A percentile compares a stretch with the other conserved stretches of the same genome.
Conservation (phyloP, 1,140 invertebrate species). For the Drosophila melanogaster region Release_6_plus_ISO1_MT NT_033777.3:16949001-16949500, state of each 20-base stretch:
- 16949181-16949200: constrained; percentile 34
- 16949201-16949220: constrained; percentile 65
- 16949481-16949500: constrained; percentile 19
- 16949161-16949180: constrained; percentile 81
- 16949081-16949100: constrained; percentile 35
- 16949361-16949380: constrained; percentile 77
- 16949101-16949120: constrained; percentile 64
- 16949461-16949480: constrained; percentile 68
- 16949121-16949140: constrained; percentile 83
- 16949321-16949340: constrained; percentile 56
- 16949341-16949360: constrained; percentile 57
- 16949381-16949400: constrained; percentile 50
- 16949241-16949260: constrained; percentile 74
- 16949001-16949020: constrained; percentile 79
- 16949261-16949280: constrained; percentile 57
- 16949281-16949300: constrained; percentile 18
- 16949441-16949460: constrained; percentile 67
- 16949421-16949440: constrained; percentile 74
- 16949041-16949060: constrained; percentile 70
- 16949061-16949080: not conserved
- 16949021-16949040: constrained; percentile 82
- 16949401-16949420: constrained; percentile 56
- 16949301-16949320: constrained; percentile 47
- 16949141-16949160: constrained; percentile 84
- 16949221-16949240: constrained; percentile 70